Base-by-base conservation (phyloP, 1,140 invertebrate genomes). In the Brachionus rubens region DNA sequence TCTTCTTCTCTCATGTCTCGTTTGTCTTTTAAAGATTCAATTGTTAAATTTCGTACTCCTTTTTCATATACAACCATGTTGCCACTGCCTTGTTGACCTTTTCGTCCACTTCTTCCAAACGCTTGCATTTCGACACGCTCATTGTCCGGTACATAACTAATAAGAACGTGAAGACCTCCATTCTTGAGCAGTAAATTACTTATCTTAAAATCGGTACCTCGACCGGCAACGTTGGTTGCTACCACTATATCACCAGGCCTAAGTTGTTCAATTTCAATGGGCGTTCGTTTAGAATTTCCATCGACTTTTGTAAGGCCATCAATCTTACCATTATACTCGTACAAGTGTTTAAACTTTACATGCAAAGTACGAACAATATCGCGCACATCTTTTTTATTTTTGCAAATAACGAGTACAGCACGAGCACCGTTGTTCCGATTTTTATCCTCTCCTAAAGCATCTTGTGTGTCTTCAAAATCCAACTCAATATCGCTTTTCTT, bases 201-300 rank as follows among this genome's bases (percentile, higher is more conserved):
- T 9, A 40, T 6, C 10, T 68, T 68, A 19, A 68, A 41, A 47
- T 68, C 65, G n/a, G 65, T 68, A 9, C 65, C 65, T 48, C 65
- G 19, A 33, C 65, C 65, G 26, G 65, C 65, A 6, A 68, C 33
- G 33, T 68, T 68, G 0, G 65, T 68, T 12, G 65, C 65, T 3
- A 68, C 24, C 12, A 68, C 28, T 21, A 68, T 68, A 21, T 68
- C 65, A 4, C 65, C 65, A 9, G 43, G 24, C 33, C 19, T 2
- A 12, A 68, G 5, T 48, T 68, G 33, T 68, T 48, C 26, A 14
- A 41, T 68, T 5, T 5, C 12, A 48, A 47, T n/a, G 16, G 10
- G 30, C 16, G 14, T 14, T 41, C 40, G 21, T 19, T 65, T 65
- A 30, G 30, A 2, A 4, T 30, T 3, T 30, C 28, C 6, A 5